Base-by-base conservation (phyloP, 37 sponge, comb jelly and placozoan genomes). In the Dysidea cf. avara region DNA sequence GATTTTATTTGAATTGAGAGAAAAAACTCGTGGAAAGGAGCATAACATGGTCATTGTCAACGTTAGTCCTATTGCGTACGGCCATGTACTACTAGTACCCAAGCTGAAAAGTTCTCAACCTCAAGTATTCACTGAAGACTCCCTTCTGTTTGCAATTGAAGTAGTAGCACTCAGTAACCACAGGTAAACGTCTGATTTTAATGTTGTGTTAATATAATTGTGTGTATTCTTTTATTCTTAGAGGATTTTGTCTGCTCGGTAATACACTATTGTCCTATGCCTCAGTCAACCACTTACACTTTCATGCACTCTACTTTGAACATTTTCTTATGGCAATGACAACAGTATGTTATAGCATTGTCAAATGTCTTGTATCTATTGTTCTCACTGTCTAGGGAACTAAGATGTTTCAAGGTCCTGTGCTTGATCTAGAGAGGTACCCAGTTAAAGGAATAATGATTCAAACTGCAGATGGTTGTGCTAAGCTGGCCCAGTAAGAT, bases 241-340 rank as follows among this genome's bases (percentile, higher is more conserved):
- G 91, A 26, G 78, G 74, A 6, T 64, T 86, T 24, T 83, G 80
- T 38, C 61, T 91, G 52, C 80, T 86, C 13, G 79, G 76, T 39
- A 91, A 91, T 76, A 91, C 88, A 39, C 58, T 86, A 18, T 74
- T 83, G 76, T 88, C 84, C 32, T 78, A 80, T 86, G 92, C 92
- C 12, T 85, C 87, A 51, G 92, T 91, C 65, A 91, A 91, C 53
- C 92, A 91, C 55, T 76, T 91, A 4, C 92, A 91, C 72, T 91
- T 76, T 49, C 92, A 91, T 60, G 81, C 77, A 26, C 39, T 87
- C 43, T 74, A 80, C 48, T 24, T 83, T 12, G 46, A 48, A 3
- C 56, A 86, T 29, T 72, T 76, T 29, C 33, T 72, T 21, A 63
- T 80, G 5, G 71, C 76, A 21, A 54, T 64, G 51, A 78, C 18